Conservation (phyloP, 2,888 invertebrate genomes). For the Apomyelois bistriatella region DNA sequence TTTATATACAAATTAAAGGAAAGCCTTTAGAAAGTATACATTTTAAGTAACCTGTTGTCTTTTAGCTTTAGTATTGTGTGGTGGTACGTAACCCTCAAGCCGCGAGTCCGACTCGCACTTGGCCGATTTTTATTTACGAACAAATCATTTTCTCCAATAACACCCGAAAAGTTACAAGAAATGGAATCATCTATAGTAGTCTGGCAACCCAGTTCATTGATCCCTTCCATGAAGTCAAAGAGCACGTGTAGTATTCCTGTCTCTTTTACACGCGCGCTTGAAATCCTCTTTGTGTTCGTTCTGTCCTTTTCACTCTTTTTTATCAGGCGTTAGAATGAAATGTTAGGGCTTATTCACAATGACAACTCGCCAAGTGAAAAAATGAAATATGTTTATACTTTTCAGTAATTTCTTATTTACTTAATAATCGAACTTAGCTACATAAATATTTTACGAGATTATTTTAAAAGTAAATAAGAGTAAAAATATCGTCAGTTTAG, state of each 20-base stretch:
- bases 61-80: too few species aligned
- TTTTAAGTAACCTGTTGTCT: too few species aligned
- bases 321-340: not conserved
- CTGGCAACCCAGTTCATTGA: constrained; percentile 31
- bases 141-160: too few species aligned
- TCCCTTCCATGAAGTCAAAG: constrained; percentile 22
- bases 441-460: not conserved
- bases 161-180: not conserved
- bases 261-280: constrained; percentile 28
- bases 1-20: too few species aligned
- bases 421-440: not conserved
- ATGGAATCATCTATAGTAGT: not conserved
- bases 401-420: too few species aligned
- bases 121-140: too few species aligned
- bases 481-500: too few species aligned
- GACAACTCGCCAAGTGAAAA: not conserved
- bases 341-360: not conserved
- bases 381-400: too few species aligned
- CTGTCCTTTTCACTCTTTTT: constrained; percentile 1
- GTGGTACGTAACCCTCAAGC: too few species aligned
- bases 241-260: constrained; percentile 28
- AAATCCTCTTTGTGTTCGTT: constrained; percentile 14
- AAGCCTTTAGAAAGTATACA: too few species aligned
- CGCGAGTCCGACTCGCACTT: too few species aligned
- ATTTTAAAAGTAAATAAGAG: not conserved